phyloP scores from a whole-genome alignment of 2,113 vertebrate genomes.

The Carassius gibelio region DNA sequence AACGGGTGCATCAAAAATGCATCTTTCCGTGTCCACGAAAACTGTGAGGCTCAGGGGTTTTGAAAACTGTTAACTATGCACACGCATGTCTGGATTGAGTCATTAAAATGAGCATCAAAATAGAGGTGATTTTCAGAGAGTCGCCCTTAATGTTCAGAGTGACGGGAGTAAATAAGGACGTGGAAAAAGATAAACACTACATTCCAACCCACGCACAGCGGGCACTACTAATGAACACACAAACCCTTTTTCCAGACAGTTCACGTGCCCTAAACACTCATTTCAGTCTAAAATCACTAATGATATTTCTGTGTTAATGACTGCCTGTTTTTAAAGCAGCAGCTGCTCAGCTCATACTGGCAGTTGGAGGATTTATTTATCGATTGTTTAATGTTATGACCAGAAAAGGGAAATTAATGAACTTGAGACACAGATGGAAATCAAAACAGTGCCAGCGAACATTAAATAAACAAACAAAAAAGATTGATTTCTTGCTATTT shows the following conservation, averaged over 20 bases:
- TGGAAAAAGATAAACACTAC: slow-evolving; percentile 49
- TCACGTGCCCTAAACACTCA: slow-evolving; percentile 59
- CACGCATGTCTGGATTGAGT: slow-evolving; percentile 42
- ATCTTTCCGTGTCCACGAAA: neutral
- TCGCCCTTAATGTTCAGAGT: slow-evolving; percentile 55
- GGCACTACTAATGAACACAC: slow-evolving; percentile 57
- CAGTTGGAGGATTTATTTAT: slow-evolving; percentile 61
- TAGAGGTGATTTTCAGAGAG: slow-evolving; percentile 48
- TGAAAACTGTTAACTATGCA: slow-evolving; percentile 46
- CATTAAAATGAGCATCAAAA: slow-evolving; percentile 50
- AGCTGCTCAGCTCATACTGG: slow-evolving; percentile 45
- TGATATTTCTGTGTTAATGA: slow-evolving; percentile 71
- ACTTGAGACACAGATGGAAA: slow-evolving; percentile 55
- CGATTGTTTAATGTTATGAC: slow-evolving; percentile 62
- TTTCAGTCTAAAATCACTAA: slow-evolving; percentile 67
- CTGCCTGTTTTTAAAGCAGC: slow-evolving; percentile 62
- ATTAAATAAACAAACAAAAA: slow-evolving; percentile 40
- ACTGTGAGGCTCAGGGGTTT: slow-evolving; percentile 17
- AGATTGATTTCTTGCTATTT: slow-evolving; percentile 48
- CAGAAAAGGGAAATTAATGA: slow-evolving; percentile 60
- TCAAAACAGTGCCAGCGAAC: slow-evolving; percentile 42
- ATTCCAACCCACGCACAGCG: slow-evolving; percentile 42
- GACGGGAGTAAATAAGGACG: slow-evolving; percentile 49
- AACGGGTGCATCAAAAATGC: slow-evolving; percentile 22
- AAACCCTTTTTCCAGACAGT: slow-evolving; percentile 56